phyloP scores from a whole-genome alignment of 2,797 vertebrate species.

The Xiphophorus birchmanni region DNA sequence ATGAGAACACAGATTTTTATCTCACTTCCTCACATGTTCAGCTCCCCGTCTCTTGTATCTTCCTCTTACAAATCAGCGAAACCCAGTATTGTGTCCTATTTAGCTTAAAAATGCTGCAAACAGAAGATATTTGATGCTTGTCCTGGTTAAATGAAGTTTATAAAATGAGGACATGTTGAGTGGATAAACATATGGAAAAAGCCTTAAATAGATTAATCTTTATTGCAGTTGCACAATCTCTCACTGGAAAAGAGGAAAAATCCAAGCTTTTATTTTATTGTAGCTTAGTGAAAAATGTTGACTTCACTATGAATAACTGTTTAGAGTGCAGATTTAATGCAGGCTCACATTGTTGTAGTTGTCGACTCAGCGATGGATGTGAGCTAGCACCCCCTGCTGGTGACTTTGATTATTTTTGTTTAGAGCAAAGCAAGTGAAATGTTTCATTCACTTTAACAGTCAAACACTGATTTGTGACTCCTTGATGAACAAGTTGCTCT shows the following conservation, averaged over 20 bases:
- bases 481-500: not conserved
- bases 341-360: not conserved
- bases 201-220: not conserved
- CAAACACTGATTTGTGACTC: constrained; percentile 34
- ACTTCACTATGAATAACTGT: not conserved
- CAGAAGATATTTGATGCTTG: not conserved
- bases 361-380: constrained; percentile 1
- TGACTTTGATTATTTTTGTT: not conserved
- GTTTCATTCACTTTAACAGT: constrained; percentile 32
- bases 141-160: not conserved
- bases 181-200: not conserved
- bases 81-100: not conserved
- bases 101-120: not conserved
- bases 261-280: not conserved
- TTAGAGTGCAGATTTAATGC: not conserved
- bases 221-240: not conserved
- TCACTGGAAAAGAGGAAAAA: not conserved
- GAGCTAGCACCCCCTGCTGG: constrained; percentile 17
- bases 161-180: not conserved
- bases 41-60: constrained; percentile 25
- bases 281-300: not conserved
- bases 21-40: constrained; percentile 53
- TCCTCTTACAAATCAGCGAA: constrained; percentile 34
- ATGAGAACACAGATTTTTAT: constrained; percentile 41
- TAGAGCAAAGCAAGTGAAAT: constrained; percentile 6